Conservation (phyloP, 2,113 vertebrate genomes). For the Cichladusa arquata region DNA sequence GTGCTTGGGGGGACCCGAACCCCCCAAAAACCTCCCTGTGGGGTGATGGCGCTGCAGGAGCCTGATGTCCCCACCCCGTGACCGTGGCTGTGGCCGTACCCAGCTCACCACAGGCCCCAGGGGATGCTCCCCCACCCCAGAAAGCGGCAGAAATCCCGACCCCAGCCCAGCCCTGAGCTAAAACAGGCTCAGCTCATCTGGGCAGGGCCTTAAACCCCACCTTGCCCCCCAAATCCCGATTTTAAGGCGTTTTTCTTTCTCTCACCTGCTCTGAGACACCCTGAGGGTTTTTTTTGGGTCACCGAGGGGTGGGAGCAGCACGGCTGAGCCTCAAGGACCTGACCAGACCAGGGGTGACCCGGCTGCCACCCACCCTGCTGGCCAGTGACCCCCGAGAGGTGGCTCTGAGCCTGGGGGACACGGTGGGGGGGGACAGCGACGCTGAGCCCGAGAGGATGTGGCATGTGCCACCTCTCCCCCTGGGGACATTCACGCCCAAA, state of each 20-base stretch:
- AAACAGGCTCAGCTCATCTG: background rate
- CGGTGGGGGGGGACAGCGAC: accelerated
- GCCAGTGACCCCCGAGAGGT: accelerated
- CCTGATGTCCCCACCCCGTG: accelerated
- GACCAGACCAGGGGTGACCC: accelerated
- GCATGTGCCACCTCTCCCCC: accelerated
- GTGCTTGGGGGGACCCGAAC: accelerated
- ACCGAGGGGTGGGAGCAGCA: background rate
- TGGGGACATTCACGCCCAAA: background rate
- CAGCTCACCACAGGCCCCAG: background rate
- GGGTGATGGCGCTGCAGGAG: accelerated
- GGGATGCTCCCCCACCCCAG: too few species aligned
- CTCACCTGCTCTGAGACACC: accelerated
- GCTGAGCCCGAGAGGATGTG: accelerated
- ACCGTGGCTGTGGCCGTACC: accelerated
- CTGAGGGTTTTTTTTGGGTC: background rate
- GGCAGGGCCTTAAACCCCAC: accelerated
- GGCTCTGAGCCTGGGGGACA: background rate
- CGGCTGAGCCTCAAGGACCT: background rate
- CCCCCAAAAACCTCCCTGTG: background rate
- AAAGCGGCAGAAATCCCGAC: background rate
- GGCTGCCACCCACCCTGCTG: background rate
- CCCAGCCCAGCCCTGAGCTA: background rate
- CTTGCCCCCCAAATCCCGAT: accelerated
- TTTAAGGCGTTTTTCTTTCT: background rate